phyloP scores from a whole-genome alignment of 2,888 invertebrate species.

The Drosophila putrida region DNA sequence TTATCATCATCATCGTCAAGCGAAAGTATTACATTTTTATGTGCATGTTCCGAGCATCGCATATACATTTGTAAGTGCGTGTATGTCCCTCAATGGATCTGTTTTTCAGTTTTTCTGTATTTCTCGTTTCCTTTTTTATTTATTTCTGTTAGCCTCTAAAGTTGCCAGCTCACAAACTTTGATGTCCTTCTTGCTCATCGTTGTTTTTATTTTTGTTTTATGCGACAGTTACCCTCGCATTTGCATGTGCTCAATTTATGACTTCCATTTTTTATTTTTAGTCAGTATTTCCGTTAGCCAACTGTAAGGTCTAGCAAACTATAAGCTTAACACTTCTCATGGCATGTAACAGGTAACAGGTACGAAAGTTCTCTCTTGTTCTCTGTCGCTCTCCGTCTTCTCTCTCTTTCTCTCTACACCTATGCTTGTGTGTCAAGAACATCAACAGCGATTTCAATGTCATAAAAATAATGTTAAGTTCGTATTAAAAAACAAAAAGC shows the following conservation, averaged over 20 bases:
- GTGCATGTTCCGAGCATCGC: conserved; percentile 43
- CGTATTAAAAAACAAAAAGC: conserved; percentile 56
- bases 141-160: conserved; percentile 22
- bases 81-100: conserved; percentile 39
- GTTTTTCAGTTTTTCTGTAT: conserved; percentile 15
- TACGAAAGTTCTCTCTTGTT: conserved; percentile 5
- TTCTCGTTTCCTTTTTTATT: conserved; percentile 9
- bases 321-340: not conserved
- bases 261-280: conserved; percentile 25
- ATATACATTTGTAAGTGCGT: conserved; percentile 31
- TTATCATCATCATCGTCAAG: conserved; percentile 70
- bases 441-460: conserved; percentile 69
- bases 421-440: conserved; percentile 13
- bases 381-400: not conserved
- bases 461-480: conserved; percentile 71
- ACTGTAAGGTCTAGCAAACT: conserved; percentile 37
- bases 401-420: not conserved
- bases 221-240: conserved; percentile 45
- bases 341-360: conserved; percentile 54
- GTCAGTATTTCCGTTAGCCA: conserved; percentile 25
- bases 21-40: conserved; percentile 73
- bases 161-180: conserved; percentile 55
- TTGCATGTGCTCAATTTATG: conserved; percentile 62
- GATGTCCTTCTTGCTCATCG: conserved; percentile 40
- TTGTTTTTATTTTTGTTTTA: conserved; percentile 38